Conservation (phyloP, 2,888 invertebrate genomes). For the Limnephilus marmoratus region DNA sequence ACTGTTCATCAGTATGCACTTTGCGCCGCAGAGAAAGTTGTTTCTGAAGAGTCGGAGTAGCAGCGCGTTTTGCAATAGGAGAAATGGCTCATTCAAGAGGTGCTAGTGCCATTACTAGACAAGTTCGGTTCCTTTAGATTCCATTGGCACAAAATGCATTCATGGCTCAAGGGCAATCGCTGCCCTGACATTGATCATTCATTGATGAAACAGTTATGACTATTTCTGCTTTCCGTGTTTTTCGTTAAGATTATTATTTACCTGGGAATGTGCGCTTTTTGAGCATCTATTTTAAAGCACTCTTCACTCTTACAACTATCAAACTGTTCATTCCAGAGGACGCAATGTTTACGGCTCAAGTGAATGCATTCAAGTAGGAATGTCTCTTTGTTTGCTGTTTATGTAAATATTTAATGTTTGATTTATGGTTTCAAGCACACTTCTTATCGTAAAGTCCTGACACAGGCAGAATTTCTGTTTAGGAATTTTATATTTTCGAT, state of each 20-base stretch:
- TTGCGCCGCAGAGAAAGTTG: constrained; percentile 16
- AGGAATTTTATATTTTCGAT: no score
- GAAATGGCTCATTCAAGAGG: constrained; percentile 21
- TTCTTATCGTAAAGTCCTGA: no score
- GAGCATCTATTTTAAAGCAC: background rate
- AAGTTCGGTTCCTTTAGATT: background rate
- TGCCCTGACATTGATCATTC: background rate
- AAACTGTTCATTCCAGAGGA: no score
- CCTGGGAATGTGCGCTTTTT: background rate
- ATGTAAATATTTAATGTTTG: no score
- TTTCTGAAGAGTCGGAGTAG: background rate
- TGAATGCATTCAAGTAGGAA: no score
- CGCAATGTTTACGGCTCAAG: no score
- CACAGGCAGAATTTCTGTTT: no score
- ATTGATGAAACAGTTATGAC: background rate
- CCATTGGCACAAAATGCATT: constrained; percentile 12
- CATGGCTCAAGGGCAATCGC: constrained; percentile 8
- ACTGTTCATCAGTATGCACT: background rate
- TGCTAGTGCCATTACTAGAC: background rate
- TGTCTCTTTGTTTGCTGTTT: no score
- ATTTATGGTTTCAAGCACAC: no score
- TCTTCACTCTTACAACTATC: background rate
- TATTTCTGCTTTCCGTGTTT: background rate
- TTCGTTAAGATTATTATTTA: background rate
- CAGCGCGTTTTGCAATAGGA: constrained; percentile 23